Evolutionary conservation across 2,113 vertebrate genomes (phyloP).

Genomic region (Hypocryptadius cinnamomeus): DNA sequence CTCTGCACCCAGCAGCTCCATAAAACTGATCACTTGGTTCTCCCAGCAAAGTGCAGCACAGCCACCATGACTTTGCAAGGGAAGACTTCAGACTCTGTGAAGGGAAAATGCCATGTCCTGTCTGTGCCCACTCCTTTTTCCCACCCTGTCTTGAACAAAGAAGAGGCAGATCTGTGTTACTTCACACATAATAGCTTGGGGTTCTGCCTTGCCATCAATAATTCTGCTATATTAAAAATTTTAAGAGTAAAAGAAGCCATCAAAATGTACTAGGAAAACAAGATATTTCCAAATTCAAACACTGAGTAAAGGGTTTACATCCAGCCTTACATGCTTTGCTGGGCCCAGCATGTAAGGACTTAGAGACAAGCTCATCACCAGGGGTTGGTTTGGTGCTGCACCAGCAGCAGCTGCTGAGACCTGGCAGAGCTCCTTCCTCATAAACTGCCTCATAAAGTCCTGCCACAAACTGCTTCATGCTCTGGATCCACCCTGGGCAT

Average conservation of each 20-base stretch:
- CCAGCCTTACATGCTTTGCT: neutral
- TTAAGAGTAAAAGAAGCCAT: neutral
- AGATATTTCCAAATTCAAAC: neutral
- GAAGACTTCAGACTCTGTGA: neutral
- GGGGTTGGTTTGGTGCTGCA: neutral
- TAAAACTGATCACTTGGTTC: neutral
- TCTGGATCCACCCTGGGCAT: neutral
- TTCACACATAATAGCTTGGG: neutral
- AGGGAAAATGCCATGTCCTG: neutral
- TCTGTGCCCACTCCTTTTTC: accelerated
- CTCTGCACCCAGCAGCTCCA: neutral
- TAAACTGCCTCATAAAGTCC: neutral
- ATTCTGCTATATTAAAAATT: neutral
- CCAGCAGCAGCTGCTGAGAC: neutral
- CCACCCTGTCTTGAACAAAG: neutral
- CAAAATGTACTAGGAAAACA: neutral
- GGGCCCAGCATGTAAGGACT: neutral
- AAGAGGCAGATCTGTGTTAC: neutral
- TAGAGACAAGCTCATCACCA: neutral
- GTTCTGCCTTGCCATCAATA: neutral
- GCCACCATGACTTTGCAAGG: neutral
- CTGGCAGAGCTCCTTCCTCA: neutral
- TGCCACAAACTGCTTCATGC: neutral
- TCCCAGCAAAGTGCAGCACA: neutral
- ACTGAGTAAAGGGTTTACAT: neutral